Conservation (phyloP, 2,888 invertebrate genomes). For the Drymonia ruficornis region DNA sequence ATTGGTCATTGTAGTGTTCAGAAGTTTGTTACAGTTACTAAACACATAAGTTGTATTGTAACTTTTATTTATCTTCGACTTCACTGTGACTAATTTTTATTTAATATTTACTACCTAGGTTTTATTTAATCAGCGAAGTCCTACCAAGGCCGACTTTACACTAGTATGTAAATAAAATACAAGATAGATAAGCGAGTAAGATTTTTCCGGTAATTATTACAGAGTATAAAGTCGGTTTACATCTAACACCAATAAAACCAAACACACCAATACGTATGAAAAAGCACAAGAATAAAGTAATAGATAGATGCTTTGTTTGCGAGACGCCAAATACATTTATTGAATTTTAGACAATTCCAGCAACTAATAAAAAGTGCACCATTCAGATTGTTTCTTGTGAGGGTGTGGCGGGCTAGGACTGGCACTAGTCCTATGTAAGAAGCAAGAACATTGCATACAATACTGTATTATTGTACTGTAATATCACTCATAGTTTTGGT, state of each 20-base stretch:
- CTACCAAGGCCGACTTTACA: slow-evolving; percentile 20
- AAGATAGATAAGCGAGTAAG: neutral
- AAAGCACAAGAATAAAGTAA: slow-evolving; percentile 54
- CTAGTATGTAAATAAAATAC: neutral
- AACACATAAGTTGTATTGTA: too few species aligned
- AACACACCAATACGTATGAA: slow-evolving; percentile 45
- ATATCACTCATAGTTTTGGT: too few species aligned
- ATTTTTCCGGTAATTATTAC: neutral
- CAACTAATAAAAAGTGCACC: too few species aligned
- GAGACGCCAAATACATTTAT: slow-evolving; percentile 34
- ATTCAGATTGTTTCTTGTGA: too few species aligned
- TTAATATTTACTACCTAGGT: neutral
- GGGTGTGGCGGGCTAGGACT: too few species aligned
- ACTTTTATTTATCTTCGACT: neutral
- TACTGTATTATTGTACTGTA: too few species aligned
- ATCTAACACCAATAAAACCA: slow-evolving; percentile 48
- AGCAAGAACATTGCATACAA: too few species aligned
- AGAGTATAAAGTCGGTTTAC: slow-evolving; percentile 14
- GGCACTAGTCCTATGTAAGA: too few species aligned
- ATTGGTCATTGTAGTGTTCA: too few species aligned
- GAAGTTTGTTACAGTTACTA: too few species aligned
- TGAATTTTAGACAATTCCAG: too few species aligned
- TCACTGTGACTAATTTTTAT: neutral
- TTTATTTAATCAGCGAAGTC: slow-evolving; percentile 21
- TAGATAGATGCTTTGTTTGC: slow-evolving; percentile 25